phyloP scores from a whole-genome alignment of 2,797 vertebrate species.

The Mus spretus region DNA sequence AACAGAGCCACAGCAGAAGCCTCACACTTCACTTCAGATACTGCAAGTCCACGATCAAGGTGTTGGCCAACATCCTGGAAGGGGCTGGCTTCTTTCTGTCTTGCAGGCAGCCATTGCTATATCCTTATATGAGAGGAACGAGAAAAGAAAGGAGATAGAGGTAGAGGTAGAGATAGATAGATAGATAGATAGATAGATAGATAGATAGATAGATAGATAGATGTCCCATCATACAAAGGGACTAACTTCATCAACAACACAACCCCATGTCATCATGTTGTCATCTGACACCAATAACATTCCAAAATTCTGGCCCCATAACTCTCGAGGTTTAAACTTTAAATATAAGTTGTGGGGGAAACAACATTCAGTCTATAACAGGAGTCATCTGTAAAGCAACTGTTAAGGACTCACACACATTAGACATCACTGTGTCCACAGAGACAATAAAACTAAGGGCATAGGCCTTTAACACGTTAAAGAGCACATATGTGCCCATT shows the following conservation, averaged over 20 bases:
- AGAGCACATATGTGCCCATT: not conserved
- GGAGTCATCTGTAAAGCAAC: not conserved
- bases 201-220: not conserved
- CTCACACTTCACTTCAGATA: not conserved
- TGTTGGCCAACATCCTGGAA: not conserved
- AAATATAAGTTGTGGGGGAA: not conserved
- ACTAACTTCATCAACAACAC: not conserved
- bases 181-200: not conserved
- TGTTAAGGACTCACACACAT: not conserved
- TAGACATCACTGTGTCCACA: not conserved
- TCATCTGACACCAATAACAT: not conserved
- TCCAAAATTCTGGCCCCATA: not conserved
- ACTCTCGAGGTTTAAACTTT: not conserved
- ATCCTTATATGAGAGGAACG: not conserved
- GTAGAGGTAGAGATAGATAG: accelerated
- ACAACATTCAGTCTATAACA: not conserved
- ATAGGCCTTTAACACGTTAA: not conserved
- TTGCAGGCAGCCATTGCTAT: not conserved
- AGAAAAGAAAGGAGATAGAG: too few species aligned
- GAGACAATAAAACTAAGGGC: slow-evolving; percentile 3
- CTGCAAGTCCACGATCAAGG: not conserved
- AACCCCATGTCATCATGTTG: not conserved
- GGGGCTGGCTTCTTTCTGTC: not conserved
- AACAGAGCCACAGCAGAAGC: not conserved
- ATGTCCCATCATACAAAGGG: not conserved